Evolutionary conservation across 1,140 invertebrate species (phyloP), one percentile per base, ranked within the genome.

Genomic region (Heterodera carotae): DNA sequence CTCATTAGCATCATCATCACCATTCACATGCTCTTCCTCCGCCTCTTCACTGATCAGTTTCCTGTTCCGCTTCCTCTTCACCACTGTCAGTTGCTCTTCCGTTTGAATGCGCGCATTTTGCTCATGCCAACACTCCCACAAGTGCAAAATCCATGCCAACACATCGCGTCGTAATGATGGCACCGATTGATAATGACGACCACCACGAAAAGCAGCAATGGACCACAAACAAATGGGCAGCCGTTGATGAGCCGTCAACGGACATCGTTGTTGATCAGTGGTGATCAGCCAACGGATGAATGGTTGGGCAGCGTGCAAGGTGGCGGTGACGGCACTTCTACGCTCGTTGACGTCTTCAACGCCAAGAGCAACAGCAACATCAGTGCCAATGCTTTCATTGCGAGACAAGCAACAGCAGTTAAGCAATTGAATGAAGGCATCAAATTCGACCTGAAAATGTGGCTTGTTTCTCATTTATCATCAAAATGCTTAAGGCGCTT

Each of bases 111-210:
- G 31, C 36, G 71, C 71, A 74, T 74, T 27, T 59, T 62, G 22
- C 10, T 74, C 71, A 74, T 74, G 27, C 71, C 71, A 74, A 5
- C 6, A 25, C 36, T 74, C 71, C 71, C 71, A 74, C 39, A 56
- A n/a, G n/a, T n/a, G 36, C 43, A 74, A 62, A 56, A 74, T 12
- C 71, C 71, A 74, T n/a, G 12, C 56, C 15, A 74, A 59, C 27
- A 56, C 33, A 27, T 66, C 33, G 36, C 4, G 8, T 34, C 6
- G 33, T n/a, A n/a, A n/a, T n/a, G n/a, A 2, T 34, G 71, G 10
- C 56, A 62, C 34, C 48, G 53, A 1, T 60, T n/a, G 36, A n/a
- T 6, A 27, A 74, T 62, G 18, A 15, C 10, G n/a, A n/a, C n/a
- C n/a, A 69, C 29, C 27, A 29, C 29, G 39, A 18, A 33, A 56